A percentile compares a stretch with the other conserved stretches of the same genome.
These are phyloP conservation scores for Stegodyphus mimosarum DNA, from an alignment of 1,140 invertebrate genomes.

Conservation along the genomic window DNA sequence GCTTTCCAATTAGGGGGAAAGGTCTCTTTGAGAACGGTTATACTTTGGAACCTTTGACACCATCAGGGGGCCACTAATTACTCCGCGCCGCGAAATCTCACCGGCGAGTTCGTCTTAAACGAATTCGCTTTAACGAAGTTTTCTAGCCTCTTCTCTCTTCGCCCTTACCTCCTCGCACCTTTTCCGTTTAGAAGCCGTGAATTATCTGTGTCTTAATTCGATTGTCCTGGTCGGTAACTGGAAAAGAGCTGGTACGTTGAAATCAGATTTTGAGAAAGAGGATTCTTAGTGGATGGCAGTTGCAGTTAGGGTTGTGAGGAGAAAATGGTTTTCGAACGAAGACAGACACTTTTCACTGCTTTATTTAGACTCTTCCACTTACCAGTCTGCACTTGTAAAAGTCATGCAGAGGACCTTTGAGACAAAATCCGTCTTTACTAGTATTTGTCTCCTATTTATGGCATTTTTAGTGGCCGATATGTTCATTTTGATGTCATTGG, in stretches of 20 bases:
- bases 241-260: not conserved
- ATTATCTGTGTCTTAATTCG: conserved; percentile 45
- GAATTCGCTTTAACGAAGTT: conserved; percentile 45
- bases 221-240: not conserved
- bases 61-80: conserved; percentile 29
- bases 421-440: too few relatives aligned
- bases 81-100: not conserved
- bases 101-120: conserved; percentile 33
- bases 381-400: too few relatives aligned
- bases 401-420: too few relatives aligned
- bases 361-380: too few relatives aligned
- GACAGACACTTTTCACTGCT: too few relatives aligned
- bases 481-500: too few relatives aligned
- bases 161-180: too few relatives aligned
- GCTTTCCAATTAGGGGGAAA: conserved; percentile 34
- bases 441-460: too few relatives aligned
- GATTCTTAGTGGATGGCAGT: not conserved
- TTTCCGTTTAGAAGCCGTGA: conserved; percentile 16
- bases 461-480: too few relatives aligned
- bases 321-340: too few relatives aligned
- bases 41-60: conserved; percentile 41
- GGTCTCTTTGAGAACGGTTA: conserved; percentile 45
- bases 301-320: not conserved
- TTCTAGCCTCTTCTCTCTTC: conserved; percentile 5
- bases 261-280: conserved; percentile 1